A percentile compares a stretch with the other conserved stretches of the same genome.
These are phyloP conservation scores for Tetraodon nigroviridis DNA, from an alignment of 2,113 vertebrate genomes.

Conservation along the genomic window DNA sequence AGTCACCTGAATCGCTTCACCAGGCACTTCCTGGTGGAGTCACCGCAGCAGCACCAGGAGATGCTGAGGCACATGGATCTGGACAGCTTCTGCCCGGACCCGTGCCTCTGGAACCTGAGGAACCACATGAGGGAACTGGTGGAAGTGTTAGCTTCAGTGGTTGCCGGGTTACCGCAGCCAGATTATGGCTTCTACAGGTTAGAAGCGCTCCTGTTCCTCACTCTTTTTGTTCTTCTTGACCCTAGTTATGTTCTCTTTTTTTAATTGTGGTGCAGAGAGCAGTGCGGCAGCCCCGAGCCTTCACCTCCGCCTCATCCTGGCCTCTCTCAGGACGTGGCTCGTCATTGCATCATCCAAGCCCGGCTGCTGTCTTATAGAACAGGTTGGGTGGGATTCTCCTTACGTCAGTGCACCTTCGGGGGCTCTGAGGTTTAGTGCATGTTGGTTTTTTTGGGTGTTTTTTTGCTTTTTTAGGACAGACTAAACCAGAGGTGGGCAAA, in stretches of 20 bases:
- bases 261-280: constrained; percentile 29
- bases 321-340: constrained; percentile 81
- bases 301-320: constrained; percentile 9
- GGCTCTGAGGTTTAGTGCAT: no score
- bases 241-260: not conserved
- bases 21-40: constrained; percentile 77
- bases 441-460: no score
- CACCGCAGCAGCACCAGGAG: constrained; percentile 75
- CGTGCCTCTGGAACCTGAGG: constrained; percentile 85
- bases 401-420: not conserved
- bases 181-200: constrained; percentile 78
- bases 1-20: constrained; percentile 80
- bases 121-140: constrained; percentile 90
- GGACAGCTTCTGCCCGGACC: constrained; percentile 88
- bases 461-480: not conserved
- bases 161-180: constrained; percentile 80
- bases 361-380: constrained; percentile 85
- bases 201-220: not conserved
- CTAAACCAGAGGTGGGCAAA: not conserved
- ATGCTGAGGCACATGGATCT: constrained; percentile 83
- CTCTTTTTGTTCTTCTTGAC: not conserved
- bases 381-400: constrained; percentile 64
- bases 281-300: not conserved
- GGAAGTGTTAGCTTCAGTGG: constrained; percentile 81
- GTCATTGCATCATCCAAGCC: constrained; percentile 90